A percentile compares a stretch with the other conserved stretches of the same genome.
Evolutionary conservation across 2,888 invertebrate species (phyloP).

Genomic region (Rhimphoctona megacephalus): DNA sequence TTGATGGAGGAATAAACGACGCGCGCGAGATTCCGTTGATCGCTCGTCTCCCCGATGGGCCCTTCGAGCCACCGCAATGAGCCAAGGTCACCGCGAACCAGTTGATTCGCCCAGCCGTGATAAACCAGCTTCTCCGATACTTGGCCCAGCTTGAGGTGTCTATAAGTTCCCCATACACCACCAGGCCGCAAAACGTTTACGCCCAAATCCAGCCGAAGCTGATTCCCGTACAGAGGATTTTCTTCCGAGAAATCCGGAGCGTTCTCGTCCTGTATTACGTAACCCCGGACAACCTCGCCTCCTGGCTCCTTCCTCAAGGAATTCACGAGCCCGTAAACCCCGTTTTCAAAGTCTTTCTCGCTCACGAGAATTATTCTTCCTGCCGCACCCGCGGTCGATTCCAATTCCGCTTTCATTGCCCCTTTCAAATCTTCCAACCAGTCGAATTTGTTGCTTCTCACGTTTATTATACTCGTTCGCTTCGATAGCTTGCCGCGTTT

Average conservation of each 20-base stretch:
- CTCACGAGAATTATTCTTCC: slow-evolving; percentile 88
- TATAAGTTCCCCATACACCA: slow-evolving; percentile 92
- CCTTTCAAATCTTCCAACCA: slow-evolving; percentile 83
- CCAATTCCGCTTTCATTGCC: slow-evolving; percentile 77
- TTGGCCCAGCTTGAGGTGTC: slow-evolving; percentile 90
- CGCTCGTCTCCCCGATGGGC: slow-evolving; percentile 79
- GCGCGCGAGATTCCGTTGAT: slow-evolving; percentile 83
- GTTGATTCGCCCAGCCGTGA: slow-evolving; percentile 92
- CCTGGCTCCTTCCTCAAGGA: slow-evolving; percentile 94
- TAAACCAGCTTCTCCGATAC: slow-evolving; percentile 85
- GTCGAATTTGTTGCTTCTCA: slow-evolving; percentile 79
- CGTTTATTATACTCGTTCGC: slow-evolving; percentile 74
- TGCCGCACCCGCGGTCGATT: slow-evolving; percentile 85
- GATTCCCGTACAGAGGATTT: slow-evolving; percentile 88
- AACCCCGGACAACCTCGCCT: slow-evolving; percentile 86
- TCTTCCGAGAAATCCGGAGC: slow-evolving; percentile 89
- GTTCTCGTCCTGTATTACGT: slow-evolving; percentile 87
- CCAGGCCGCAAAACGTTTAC: slow-evolving; percentile 88
- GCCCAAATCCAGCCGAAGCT: slow-evolving; percentile 90
- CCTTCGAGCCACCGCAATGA: slow-evolving; percentile 94
- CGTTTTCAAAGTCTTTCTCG: slow-evolving; percentile 83
- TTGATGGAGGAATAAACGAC: slow-evolving; percentile 93
- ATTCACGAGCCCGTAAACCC: slow-evolving; percentile 95
- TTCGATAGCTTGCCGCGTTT: slow-evolving; percentile 75
- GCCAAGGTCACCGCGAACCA: slow-evolving; percentile 94